phyloP scores from a whole-genome alignment of 2,888 invertebrate species.

The Caenorhabditis sp. region DNA sequence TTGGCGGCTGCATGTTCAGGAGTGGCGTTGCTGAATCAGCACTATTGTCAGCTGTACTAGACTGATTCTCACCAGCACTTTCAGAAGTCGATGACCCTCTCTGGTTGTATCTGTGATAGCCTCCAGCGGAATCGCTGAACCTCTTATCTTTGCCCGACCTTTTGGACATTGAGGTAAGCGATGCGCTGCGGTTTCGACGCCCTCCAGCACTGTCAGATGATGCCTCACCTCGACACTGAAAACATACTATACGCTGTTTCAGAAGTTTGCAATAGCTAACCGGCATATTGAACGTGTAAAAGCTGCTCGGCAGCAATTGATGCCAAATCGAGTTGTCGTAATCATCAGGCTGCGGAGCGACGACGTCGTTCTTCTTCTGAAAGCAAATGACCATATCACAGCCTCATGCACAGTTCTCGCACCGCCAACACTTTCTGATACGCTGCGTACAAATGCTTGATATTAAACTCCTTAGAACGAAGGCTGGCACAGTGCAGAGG shows the following conservation, averaged over 20 bases:
- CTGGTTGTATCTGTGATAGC: neutral
- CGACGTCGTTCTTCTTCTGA: constrained; percentile 14
- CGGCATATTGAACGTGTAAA: neutral
- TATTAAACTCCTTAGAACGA: constrained; percentile 46
- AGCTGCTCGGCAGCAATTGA: neutral
- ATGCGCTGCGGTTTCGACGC: constrained; percentile 13
- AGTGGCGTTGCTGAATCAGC: too few species aligned
- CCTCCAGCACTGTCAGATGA: too few species aligned
- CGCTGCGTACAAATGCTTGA: constrained; percentile 18
- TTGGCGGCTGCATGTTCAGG: too few species aligned
- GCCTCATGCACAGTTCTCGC: too few species aligned
- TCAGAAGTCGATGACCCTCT: constrained; percentile 11
- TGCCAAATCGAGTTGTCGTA: constrained; percentile 36
- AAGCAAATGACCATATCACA: neutral
- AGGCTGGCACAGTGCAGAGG: constrained; percentile 28
- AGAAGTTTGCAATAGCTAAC: neutral
- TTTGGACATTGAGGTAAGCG: neutral
- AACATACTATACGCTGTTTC: neutral
- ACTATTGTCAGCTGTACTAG: too few species aligned
- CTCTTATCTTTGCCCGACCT: neutral
- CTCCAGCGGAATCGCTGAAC: neutral
- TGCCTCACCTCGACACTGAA: constrained; percentile 39
- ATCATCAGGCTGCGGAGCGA: constrained; percentile 18
- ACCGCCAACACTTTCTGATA: constrained; percentile 28
- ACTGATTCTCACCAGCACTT: neutral